phyloP scores from a whole-genome alignment of 1,140 invertebrate species.

The Trachymyrmex cornetzi region DNA sequence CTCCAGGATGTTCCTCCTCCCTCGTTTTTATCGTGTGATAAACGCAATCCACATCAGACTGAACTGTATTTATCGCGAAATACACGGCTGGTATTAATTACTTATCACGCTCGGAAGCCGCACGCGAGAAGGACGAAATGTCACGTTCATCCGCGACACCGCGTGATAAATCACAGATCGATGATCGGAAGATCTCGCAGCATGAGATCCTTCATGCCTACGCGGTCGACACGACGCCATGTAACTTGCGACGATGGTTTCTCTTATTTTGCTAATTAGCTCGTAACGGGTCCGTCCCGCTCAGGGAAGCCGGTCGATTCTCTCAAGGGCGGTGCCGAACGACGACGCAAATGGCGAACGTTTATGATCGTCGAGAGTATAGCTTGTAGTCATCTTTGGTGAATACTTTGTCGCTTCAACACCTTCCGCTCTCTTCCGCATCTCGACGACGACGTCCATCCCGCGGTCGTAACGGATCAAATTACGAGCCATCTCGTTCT shows the following conservation, averaged over 20 bases:
- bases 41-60: slow-evolving; percentile 17
- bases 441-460: slow-evolving; percentile 8
- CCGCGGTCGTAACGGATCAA: slow-evolving; percentile 50
- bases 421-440: slow-evolving; percentile 5
- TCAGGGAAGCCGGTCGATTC: slow-evolving; percentile 43
- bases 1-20: neutral
- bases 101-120: slow-evolving; percentile 19
- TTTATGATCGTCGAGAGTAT: slow-evolving; percentile 71
- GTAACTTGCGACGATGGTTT: slow-evolving; percentile 68
- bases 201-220: slow-evolving; percentile 65
- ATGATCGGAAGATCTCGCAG: slow-evolving; percentile 70
- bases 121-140: neutral
- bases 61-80: slow-evolving; percentile 38
- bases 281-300: slow-evolving; percentile 75
- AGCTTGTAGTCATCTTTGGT: slow-evolving; percentile 60
- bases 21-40: neutral
- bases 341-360: slow-evolving; percentile 54
- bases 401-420: slow-evolving; percentile 73
- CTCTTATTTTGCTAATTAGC: slow-evolving; percentile 81
- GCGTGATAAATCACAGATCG: slow-evolving; percentile 73
- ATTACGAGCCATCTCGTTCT: slow-evolving; percentile 66
- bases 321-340: slow-evolving; percentile 56
- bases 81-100: slow-evolving; percentile 48
- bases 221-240: slow-evolving; percentile 52
- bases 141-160: neutral